Conservation (phyloP, 2,113 vertebrate species). For the Oreotrochilus melanogaster region DNA sequence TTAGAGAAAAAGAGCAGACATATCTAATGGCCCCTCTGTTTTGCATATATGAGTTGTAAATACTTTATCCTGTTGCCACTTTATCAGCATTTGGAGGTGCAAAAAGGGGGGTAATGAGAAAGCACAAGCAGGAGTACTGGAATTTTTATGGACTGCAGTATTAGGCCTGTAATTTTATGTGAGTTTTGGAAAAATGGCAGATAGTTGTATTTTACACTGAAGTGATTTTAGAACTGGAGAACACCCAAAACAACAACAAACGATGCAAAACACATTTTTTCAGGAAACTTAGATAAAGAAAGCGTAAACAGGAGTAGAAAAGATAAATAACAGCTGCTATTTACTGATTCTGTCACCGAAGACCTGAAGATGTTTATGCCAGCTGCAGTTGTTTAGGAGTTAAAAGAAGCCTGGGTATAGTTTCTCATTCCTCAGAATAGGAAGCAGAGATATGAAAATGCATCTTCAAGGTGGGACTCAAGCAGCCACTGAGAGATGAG, state of each 20-base stretch:
- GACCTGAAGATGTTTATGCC: background rate
- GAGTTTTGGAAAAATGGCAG: background rate
- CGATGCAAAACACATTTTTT: background rate
- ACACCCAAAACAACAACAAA: background rate
- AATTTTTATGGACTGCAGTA: background rate
- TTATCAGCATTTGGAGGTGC: background rate
- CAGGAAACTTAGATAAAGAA: background rate
- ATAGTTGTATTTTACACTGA: background rate
- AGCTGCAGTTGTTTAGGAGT: background rate
- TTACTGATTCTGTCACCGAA: background rate
- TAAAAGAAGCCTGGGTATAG: background rate
- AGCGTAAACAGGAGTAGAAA: background rate
- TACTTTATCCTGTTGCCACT: background rate
- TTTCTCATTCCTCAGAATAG: background rate
- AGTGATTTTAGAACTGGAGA: background rate
- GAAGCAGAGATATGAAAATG: background rate
- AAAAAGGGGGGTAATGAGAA: background rate
- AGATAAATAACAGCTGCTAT: background rate
- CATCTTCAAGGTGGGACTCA: background rate
- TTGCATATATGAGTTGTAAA: background rate
- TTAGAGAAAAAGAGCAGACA: background rate
- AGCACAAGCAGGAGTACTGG: background rate
- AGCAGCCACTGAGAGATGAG: background rate
- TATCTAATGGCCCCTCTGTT: background rate
- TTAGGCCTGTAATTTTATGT: background rate